phyloP scores from a whole-genome alignment of 30 jellyfish, hydroid and myxozoan species.

The Aurelia coerulea region DNA sequence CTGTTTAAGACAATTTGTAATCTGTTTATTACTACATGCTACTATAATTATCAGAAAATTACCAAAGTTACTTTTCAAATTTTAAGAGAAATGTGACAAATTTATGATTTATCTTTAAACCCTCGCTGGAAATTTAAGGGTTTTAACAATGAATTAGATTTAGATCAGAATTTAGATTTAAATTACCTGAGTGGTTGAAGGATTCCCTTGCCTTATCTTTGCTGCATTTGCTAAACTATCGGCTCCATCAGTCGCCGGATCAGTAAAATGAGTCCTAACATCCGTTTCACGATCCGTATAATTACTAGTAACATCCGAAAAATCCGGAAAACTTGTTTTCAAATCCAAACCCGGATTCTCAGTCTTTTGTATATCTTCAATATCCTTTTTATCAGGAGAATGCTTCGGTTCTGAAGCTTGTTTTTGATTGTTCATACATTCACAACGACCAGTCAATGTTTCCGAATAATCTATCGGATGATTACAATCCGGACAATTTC shows the following conservation, averaged over 20 bases:
- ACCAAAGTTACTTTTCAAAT: too few relatives aligned
- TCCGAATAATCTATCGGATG: conserved; percentile 26
- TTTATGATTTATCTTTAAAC: too few relatives aligned
- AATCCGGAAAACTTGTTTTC: conserved; percentile 66
- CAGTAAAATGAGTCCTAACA: conserved; percentile 52
- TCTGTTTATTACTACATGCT: too few relatives aligned
- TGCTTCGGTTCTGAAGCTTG: conserved; percentile 15
- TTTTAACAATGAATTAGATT: background rate
- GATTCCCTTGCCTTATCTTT: conserved; percentile 50
- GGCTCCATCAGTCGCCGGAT: conserved; percentile 30
- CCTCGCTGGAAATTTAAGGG: background rate
- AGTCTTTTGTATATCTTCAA: conserved; percentile 36
- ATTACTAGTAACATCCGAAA: conserved; percentile 48
- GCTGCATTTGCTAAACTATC: conserved; percentile 76
- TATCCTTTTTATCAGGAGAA: conserved; percentile 1
- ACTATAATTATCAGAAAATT: too few relatives aligned
- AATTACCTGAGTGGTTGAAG: conserved; percentile 51
- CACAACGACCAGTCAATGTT: conserved; percentile 4
- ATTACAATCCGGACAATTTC: conserved; percentile 55
- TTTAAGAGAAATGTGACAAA: too few relatives aligned
- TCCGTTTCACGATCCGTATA: conserved; percentile 76
- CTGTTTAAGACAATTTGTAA: too few relatives aligned
- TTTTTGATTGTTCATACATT: conserved; percentile 22
- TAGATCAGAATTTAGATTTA: background rate
- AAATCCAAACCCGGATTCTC: conserved; percentile 19